These are phyloP conservation scores for Falco cherrug DNA, from an alignment of 2,797 vertebrate species.

Conservation along the genomic window DNA sequence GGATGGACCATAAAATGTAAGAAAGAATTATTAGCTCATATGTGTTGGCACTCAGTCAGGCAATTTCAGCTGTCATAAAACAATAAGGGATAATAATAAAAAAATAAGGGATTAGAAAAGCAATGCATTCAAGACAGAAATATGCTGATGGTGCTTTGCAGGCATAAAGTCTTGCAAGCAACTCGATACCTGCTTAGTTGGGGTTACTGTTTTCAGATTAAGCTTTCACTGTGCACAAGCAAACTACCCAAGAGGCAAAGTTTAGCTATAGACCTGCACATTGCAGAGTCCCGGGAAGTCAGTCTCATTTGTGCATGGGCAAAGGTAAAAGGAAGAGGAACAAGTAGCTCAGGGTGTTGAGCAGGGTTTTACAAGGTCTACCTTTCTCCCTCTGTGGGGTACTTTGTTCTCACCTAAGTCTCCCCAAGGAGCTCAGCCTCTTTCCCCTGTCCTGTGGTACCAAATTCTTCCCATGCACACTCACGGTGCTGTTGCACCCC, in stretches of 20 bases:
- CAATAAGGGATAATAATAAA: constrained; percentile 28
- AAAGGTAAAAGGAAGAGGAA: constrained; percentile 15
- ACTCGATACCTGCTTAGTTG: not conserved
- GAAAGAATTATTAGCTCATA: not conserved
- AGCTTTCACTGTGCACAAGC: not conserved
- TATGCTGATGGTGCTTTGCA: not conserved
- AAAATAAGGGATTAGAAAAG: constrained; percentile 34
- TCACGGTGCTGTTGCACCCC: fast-evolving
- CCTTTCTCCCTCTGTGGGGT: not conserved
- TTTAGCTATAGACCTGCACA: not conserved
- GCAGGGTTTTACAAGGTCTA: not conserved
- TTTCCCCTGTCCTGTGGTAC: not conserved
- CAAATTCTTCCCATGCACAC: fast-evolving
- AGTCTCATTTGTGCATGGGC: not conserved
- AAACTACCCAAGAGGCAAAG: not conserved
- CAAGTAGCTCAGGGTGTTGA: not conserved
- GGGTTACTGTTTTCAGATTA: not conserved
- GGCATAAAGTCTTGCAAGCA: not conserved
- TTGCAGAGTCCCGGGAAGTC: not conserved
- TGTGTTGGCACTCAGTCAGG: not conserved
- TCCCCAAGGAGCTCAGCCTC: not conserved
- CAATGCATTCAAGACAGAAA: not conserved
- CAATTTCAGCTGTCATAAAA: constrained; percentile 32
- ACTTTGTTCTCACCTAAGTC: not conserved
- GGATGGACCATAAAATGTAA: not conserved